These are phyloP conservation scores for Urocolius indicus DNA, from an alignment of 2,113 vertebrate genomes.

Conservation along the genomic window DNA sequence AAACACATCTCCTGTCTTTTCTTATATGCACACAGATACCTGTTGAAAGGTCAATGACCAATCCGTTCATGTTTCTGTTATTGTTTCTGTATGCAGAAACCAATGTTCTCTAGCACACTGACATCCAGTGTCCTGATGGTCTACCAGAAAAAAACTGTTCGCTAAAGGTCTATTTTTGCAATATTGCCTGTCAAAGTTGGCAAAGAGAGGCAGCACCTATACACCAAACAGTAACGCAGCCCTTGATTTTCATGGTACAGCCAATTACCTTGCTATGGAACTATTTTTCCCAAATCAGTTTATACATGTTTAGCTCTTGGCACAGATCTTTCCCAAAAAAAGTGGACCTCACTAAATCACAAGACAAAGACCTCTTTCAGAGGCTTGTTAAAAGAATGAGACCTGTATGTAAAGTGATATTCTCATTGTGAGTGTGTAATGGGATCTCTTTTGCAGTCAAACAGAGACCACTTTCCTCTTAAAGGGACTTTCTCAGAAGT, in stretches of 20 bases:
- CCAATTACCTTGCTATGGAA: background rate
- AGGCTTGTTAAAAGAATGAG: conserved; percentile 22
- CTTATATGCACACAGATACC: background rate
- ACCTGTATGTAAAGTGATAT: conserved; percentile 53
- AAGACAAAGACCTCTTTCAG: conserved; percentile 58
- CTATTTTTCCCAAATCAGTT: background rate
- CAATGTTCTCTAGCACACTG: background rate
- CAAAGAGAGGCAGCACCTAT: background rate
- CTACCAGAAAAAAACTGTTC: background rate
- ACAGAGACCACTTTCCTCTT: background rate
- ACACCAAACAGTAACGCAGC: background rate
- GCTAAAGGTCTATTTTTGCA: background rate
- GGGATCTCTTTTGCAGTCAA: conserved; percentile 1
- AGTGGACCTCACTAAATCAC: background rate
- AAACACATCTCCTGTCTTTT: background rate
- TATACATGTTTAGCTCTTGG: background rate
- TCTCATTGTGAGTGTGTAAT: conserved; percentile 46
- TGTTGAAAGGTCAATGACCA: background rate
- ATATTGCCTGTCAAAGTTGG: background rate
- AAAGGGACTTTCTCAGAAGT: conserved; percentile 17
- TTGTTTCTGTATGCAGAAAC: background rate
- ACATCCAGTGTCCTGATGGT: background rate
- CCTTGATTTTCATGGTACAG: background rate
- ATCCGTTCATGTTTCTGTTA: background rate
- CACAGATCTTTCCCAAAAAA: background rate